Conservation (phyloP, 2,888 invertebrate genomes). For the Thymelicus sylvestris region DNA sequence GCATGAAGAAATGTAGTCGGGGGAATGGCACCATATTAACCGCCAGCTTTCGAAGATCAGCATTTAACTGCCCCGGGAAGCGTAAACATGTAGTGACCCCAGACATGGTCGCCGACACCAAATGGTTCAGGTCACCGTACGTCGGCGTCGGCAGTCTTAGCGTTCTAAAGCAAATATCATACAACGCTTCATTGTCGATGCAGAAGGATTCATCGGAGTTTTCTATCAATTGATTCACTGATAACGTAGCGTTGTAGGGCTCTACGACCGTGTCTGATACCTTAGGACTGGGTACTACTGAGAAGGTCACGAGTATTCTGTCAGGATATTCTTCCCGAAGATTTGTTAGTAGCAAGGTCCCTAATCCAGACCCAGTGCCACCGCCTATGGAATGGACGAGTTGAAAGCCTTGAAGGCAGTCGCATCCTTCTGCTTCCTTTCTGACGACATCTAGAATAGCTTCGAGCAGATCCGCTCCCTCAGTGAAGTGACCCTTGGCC, state of each 20-base stretch:
- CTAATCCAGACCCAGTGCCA: slow-evolving; percentile 90
- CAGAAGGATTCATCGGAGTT: slow-evolving; percentile 87
- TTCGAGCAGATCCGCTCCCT: slow-evolving; percentile 86
- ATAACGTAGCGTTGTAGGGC: slow-evolving; percentile 89
- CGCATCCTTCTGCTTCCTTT: slow-evolving; percentile 87
- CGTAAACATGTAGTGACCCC: slow-evolving; percentile 73
- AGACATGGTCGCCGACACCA: slow-evolving; percentile 71
- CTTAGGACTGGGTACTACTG: slow-evolving; percentile 89
- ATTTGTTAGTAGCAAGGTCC: slow-evolving; percentile 87
- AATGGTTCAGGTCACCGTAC: slow-evolving; percentile 89
- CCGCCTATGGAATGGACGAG: slow-evolving; percentile 88
- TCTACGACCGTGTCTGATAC: slow-evolving; percentile 89
- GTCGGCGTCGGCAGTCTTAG: slow-evolving; percentile 89
- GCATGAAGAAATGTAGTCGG: slow-evolving; percentile 83
- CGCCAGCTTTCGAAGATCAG: slow-evolving; percentile 87
- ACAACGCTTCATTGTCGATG: slow-evolving; percentile 91
- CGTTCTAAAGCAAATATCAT: slow-evolving; percentile 91
- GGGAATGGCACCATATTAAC: slow-evolving; percentile 90
- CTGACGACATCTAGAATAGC: slow-evolving; percentile 83
- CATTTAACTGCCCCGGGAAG: slow-evolving; percentile 83
- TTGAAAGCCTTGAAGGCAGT: slow-evolving; percentile 87
- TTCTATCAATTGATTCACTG: slow-evolving; percentile 87
- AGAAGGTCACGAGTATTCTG: slow-evolving; percentile 87
- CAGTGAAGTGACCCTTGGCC: slow-evolving; percentile 88
- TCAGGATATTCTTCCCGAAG: slow-evolving; percentile 90